These are phyloP conservation scores for Micrasema longulum DNA, from an alignment of 1,140 invertebrate species.

Conservation along the genomic window DNA sequence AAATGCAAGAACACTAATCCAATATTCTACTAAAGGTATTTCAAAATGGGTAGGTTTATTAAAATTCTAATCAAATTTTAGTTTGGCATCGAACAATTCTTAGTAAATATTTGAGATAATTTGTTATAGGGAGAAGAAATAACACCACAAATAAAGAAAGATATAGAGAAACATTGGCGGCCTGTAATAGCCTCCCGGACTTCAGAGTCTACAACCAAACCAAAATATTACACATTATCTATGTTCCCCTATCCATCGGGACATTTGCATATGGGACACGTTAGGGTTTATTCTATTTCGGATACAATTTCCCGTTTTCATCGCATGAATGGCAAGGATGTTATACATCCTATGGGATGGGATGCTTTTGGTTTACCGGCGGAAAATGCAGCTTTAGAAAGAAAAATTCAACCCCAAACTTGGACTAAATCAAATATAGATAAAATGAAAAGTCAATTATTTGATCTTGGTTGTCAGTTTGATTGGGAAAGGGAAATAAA, in stretches of 20 bases:
- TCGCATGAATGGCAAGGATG: conserved; percentile 81
- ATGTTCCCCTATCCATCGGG: conserved; percentile 99
- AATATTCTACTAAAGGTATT: conserved; percentile 32
- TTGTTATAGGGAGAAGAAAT: conserved; percentile 68
- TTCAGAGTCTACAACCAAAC: conserved; percentile 57
- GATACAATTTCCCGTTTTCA: conserved; percentile 93
- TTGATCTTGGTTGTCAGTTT: conserved; percentile 86
- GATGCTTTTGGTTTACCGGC: conserved; percentile 99
- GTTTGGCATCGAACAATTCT: too few species aligned
- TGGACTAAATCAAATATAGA: conserved; percentile 94
- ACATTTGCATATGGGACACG: conserved; percentile 97
- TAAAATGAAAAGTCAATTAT: conserved; percentile 90
- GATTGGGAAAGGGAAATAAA: conserved; percentile 92
- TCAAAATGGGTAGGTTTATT: conserved; percentile 16
- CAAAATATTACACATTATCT: conserved; percentile 88
- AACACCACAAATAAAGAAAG: conserved; percentile 70
- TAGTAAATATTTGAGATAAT: neutral
- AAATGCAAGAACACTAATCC: neutral
- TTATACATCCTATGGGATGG: conserved; percentile 99
- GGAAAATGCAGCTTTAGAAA: conserved; percentile 97
- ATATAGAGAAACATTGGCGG: conserved; percentile 80
- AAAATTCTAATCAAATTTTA: too few species aligned
- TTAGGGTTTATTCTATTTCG: conserved; percentile 96
- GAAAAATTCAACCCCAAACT: conserved; percentile 77
- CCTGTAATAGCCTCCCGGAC: conserved; percentile 62